Evolutionary conservation across 2,113 vertebrate species (phyloP).

Genomic region (Hymenochirus boettgeri): DNA sequence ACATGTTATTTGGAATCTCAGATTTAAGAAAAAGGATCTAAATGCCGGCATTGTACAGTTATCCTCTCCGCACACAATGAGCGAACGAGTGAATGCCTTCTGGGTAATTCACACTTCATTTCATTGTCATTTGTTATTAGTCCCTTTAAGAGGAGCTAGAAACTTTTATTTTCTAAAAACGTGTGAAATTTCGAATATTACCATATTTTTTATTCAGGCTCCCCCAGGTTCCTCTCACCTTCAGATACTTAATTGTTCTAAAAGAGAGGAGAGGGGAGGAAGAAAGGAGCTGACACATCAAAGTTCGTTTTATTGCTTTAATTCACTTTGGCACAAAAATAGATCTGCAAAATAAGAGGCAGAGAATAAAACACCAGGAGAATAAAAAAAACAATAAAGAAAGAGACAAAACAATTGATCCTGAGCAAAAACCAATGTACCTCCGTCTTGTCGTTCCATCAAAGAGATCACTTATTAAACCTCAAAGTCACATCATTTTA

Average conservation of each 20-base stretch:
- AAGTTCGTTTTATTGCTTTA: not conserved
- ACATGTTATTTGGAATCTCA: too few species aligned
- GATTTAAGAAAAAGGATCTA: too few species aligned
- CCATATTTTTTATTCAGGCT: not conserved
- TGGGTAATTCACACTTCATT: too few species aligned
- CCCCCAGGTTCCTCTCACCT: not conserved
- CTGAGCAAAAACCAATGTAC: not conserved
- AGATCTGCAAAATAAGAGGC: not conserved
- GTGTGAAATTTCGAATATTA: too few species aligned
- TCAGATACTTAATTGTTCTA: not conserved
- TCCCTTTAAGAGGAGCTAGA: too few species aligned
- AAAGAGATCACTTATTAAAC: not conserved
- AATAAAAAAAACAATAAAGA: not conserved
- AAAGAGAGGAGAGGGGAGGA: not conserved
- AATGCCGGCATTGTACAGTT: too few species aligned
- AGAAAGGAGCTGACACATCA: not conserved
- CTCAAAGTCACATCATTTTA: not conserved
- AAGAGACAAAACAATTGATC: conserved; percentile 2
- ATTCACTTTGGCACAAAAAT: not conserved
- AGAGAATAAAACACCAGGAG: not conserved
- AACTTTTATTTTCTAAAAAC: too few species aligned
- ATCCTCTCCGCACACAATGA: too few species aligned
- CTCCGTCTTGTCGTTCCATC: not conserved
- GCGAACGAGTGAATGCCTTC: too few species aligned
- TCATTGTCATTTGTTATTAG: too few species aligned